Conservation (phyloP, 1,140 invertebrate species). For the Cyrtorhinus lividipennis region DNA sequence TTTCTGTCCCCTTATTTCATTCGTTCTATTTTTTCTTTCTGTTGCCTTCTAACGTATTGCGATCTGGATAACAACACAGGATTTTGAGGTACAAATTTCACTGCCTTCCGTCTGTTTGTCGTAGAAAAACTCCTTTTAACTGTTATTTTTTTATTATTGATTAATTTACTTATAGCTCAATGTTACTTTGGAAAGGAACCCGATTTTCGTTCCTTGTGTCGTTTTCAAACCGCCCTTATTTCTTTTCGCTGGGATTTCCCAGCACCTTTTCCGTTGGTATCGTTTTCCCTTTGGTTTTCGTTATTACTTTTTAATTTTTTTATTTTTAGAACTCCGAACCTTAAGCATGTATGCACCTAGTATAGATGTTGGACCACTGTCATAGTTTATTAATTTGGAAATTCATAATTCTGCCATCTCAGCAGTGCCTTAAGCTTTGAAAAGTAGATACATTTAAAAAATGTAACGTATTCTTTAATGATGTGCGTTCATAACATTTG, state of each 20-base stretch:
- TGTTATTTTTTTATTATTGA: constrained; percentile 16
- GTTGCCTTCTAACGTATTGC: constrained; percentile 31
- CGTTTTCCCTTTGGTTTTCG: constrained; percentile 17
- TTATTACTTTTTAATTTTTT: constrained; percentile 19
- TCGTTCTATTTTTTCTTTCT: constrained; percentile 38
- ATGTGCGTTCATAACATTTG: too few species aligned
- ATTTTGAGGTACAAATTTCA: constrained; percentile 46
- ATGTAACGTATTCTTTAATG: too few species aligned
- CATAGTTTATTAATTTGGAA: constrained; percentile 21
- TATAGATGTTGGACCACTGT: constrained; percentile 22
- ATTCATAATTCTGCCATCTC: constrained; percentile 25
- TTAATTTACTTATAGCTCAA: constrained; percentile 17
- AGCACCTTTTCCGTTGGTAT: constrained; percentile 10
- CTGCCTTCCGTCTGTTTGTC: constrained; percentile 21
- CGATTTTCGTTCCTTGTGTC: constrained; percentile 12
- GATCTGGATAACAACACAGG: constrained; percentile 38
- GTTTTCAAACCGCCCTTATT: constrained; percentile 12
- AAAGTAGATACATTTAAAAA: constrained; percentile 20
- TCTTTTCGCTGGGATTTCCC: background rate
- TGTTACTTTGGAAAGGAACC: constrained; percentile 11
- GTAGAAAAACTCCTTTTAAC: constrained; percentile 19
- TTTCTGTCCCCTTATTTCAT: constrained; percentile 13
- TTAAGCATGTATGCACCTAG: constrained; percentile 23
- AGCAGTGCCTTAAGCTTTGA: constrained; percentile 27
- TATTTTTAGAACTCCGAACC: constrained; percentile 19